phyloP scores from a whole-genome alignment of 2,797 vertebrate genomes.

The Paratrypauchen microcephalus region DNA sequence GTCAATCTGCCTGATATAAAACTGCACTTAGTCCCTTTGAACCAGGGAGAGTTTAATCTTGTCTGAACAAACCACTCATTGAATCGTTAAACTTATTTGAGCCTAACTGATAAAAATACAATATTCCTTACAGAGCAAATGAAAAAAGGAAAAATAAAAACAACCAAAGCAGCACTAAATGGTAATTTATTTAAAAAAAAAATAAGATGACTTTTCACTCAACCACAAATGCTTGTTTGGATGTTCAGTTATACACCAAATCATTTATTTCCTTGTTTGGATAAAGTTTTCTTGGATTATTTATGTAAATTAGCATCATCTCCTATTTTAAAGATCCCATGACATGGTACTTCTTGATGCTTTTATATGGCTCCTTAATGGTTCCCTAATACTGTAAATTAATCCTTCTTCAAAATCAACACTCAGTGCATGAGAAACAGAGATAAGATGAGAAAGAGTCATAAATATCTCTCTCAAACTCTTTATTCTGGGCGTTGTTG shows the following conservation, averaged over 20 bases:
- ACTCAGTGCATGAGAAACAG: too few relatives aligned
- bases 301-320: slow-evolving; percentile 28
- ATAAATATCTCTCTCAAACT: too few relatives aligned
- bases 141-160: not conserved
- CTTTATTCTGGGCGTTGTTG: too few relatives aligned
- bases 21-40: slow-evolving; percentile 6
- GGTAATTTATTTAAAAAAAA: not conserved
- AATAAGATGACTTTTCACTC: not conserved
- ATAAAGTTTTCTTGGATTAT: slow-evolving; percentile 14
- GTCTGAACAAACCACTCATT: not conserved
- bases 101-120: not conserved
- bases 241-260: not conserved
- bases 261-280: not conserved
- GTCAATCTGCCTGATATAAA: slow-evolving; percentile 10
- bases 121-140: not conserved
- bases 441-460: too few relatives aligned
- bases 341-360: too few relatives aligned
- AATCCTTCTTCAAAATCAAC: too few relatives aligned
- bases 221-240: not conserved
- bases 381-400: too few relatives aligned
- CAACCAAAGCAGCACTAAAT: not conserved
- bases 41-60: not conserved
- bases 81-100: not conserved
- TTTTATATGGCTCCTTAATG: too few relatives aligned
- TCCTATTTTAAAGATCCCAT: not conserved